A percentile compares a stretch with the other conserved stretches of the same genome.
Evolutionary conservation across 1,140 invertebrate genomes (phyloP).

Genomic region (Brachionus asplanchnoidis): DNA sequence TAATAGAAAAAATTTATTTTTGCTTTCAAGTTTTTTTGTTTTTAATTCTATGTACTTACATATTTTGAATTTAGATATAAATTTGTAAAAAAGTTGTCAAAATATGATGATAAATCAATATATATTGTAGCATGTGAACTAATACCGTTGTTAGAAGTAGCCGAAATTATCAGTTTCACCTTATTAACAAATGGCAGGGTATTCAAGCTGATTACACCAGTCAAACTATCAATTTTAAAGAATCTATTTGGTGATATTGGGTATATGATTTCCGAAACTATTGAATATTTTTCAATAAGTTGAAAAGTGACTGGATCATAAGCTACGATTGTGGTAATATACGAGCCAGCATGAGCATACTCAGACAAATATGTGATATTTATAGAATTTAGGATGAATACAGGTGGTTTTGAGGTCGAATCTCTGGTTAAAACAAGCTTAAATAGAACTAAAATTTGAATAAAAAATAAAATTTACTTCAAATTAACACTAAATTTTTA

Average conservation of each 20-base stretch:
- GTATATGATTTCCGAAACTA: background rate
- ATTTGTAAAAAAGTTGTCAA: constrained; percentile 1
- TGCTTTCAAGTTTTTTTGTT: background rate
- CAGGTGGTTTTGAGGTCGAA: background rate
- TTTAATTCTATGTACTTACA: background rate
- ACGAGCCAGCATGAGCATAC: constrained; percentile 12
- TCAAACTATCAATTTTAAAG: constrained; percentile 5
- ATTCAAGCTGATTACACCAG: background rate
- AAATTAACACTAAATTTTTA: background rate
- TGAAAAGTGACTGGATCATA: background rate
- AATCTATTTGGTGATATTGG: background rate
- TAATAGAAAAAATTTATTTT: background rate
- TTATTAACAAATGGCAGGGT: background rate
- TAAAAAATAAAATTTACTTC: background rate
- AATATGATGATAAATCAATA: background rate
- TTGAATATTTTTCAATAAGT: constrained; percentile 27
- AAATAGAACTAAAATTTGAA: constrained; percentile 13
- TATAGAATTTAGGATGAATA: background rate
- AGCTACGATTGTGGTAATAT: background rate
- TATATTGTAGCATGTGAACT: background rate
- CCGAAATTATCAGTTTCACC: background rate
- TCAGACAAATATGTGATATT: constrained; percentile 28
- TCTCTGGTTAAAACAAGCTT: background rate
- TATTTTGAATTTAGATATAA: background rate
- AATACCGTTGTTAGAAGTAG: background rate